Evolutionary conservation across 2,113 vertebrate genomes (phyloP).

Genomic region (Chionis minor): DNA sequence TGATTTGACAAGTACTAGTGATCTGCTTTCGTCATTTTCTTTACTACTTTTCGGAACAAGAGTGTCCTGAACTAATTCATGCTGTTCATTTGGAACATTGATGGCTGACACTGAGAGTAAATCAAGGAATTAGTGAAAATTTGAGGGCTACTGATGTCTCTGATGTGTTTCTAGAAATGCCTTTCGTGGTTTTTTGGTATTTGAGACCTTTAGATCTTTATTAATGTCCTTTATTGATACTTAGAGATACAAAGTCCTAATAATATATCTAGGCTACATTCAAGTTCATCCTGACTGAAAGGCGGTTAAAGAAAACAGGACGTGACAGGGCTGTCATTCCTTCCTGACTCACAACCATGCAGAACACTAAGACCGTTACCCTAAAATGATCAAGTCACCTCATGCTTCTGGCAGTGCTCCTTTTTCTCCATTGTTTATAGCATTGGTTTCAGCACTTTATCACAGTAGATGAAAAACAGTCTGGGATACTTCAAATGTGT

Average conservation of each 20-base stretch:
- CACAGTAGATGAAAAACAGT: background rate
- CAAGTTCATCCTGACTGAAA: background rate
- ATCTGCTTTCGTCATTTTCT: background rate
- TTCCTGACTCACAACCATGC: background rate
- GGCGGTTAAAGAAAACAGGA: background rate
- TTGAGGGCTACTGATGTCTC: background rate
- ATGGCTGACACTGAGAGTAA: background rate
- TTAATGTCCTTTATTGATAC: background rate
- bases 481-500: background rate
- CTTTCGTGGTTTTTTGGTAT: background rate
- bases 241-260: background rate
- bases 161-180: background rate
- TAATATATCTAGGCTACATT: background rate
- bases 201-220: background rate
- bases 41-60: background rate
- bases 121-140: background rate
- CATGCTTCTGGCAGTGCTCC: background rate
- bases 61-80: background rate
- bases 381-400: background rate
- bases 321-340: background rate
- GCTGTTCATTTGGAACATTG: background rate
- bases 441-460: background rate
- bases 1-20: background rate
- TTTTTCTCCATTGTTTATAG: background rate
- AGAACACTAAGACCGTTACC: background rate